Evolutionary conservation across 2,797 vertebrate species (phyloP).

Genomic region (Sarcoramphus papa): DNA sequence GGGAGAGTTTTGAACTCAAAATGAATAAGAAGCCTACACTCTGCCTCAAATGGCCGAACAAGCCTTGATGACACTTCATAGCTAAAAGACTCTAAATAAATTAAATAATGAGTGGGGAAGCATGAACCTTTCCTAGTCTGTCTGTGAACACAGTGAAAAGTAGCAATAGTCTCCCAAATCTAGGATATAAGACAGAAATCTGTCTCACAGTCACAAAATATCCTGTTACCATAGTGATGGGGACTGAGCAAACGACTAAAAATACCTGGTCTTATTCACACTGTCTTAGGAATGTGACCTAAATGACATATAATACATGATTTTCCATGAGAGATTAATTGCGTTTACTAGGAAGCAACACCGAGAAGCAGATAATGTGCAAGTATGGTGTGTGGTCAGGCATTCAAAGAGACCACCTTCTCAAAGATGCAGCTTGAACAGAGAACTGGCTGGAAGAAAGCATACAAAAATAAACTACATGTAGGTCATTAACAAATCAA

Average conservation of each 20-base stretch:
- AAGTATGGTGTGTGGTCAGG: neutral
- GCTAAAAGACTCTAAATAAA: constrained; percentile 2
- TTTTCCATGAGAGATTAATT: constrained; percentile 36
- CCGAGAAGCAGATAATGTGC: neutral
- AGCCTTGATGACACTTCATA: neutral
- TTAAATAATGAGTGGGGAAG: neutral
- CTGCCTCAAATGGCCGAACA: neutral
- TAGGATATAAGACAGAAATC: constrained; percentile 52
- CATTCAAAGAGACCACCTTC: neutral
- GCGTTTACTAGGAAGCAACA: neutral
- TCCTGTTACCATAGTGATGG: constrained; percentile 69
- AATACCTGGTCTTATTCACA: constrained; percentile 64
- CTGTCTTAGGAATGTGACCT: constrained; percentile 62
- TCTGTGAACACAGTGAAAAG: neutral
- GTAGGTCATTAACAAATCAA: neutral
- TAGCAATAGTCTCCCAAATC: constrained; percentile 42
- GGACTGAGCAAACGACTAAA: constrained; percentile 57
- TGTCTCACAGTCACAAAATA: constrained; percentile 43
- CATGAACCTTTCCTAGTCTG: neutral
- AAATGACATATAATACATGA: constrained; percentile 22
- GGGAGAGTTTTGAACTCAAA: neutral
- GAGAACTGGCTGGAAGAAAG: neutral
- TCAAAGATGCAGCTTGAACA: constrained; percentile 2
- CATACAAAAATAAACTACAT: neutral
- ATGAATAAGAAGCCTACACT: neutral